Evolutionary conservation across 1,140 invertebrate species (phyloP).

Genomic region (Hyposmocoma kahamanoa): DNA sequence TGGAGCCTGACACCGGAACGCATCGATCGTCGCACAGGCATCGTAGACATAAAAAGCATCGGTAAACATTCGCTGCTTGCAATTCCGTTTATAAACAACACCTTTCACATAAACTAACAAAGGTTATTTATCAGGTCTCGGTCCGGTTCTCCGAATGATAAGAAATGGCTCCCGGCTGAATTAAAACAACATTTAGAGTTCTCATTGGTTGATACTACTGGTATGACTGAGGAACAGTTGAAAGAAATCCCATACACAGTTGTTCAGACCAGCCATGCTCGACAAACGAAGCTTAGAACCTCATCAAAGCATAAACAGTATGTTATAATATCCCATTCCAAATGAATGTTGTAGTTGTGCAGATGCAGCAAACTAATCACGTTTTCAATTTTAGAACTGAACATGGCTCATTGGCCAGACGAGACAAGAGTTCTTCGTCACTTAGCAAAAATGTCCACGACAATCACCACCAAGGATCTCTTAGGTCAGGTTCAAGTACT

Average conservation of each 20-base stretch:
- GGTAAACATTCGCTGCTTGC: no score
- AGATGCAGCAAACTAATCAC: no score
- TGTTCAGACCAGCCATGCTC: constrained; percentile 81
- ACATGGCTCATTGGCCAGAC: constrained; percentile 56
- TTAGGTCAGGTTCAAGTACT: constrained; percentile 64
- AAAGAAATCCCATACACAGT: constrained; percentile 95
- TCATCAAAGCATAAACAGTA: constrained; percentile 69
- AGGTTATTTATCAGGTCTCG: constrained; percentile 70
- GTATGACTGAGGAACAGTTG: constrained; percentile 91
- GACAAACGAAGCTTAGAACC: constrained; percentile 74
- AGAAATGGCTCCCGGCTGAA: constrained; percentile 82
- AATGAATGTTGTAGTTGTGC: background rate
- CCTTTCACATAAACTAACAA: no score
- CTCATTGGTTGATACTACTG: constrained; percentile 89
- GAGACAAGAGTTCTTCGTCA: constrained; percentile 55
- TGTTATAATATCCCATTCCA: constrained; percentile 11
- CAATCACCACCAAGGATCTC: constrained; percentile 62
- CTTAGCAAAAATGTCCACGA: constrained; percentile 55
- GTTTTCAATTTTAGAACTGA: constrained; percentile 30
- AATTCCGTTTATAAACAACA: no score
- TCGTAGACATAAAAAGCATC: constrained; percentile 79
- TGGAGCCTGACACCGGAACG: constrained; percentile 57
- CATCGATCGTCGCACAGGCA: constrained; percentile 73
- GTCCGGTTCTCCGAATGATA: constrained; percentile 81
- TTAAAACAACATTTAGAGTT: constrained; percentile 90